Evolutionary conservation across 64 coral and sea anemone genomes (phyloP).

Genomic region (Orbicella faveolata): DNA sequence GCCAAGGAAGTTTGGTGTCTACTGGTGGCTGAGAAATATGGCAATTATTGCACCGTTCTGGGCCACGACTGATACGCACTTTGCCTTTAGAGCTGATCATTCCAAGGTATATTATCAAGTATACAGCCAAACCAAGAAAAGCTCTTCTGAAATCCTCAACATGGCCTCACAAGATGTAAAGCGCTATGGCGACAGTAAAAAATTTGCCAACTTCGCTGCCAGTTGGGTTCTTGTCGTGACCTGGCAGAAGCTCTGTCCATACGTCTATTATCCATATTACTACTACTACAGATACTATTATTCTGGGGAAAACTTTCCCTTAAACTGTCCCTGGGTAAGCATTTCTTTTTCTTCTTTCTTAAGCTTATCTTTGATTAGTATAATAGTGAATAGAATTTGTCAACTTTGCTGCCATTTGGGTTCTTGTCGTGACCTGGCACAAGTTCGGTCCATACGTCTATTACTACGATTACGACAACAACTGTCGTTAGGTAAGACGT

Average conservation of each 20-base stretch:
- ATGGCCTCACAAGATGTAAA: constrained; percentile 26
- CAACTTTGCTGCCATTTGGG: constrained; percentile 36
- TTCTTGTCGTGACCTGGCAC: constrained; percentile 36
- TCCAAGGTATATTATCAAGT: constrained; percentile 29
- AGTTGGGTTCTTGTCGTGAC: constrained; percentile 48
- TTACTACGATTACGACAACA: no score
- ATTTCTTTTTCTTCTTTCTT: not conserved
- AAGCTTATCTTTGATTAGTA: not conserved
- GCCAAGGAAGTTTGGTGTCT: constrained; percentile 38
- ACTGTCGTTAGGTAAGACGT: no score
- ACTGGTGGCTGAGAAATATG: not conserved
- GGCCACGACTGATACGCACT: constrained; percentile 1
- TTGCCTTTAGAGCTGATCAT: not conserved
- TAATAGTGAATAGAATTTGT: not conserved
- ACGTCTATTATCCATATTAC: not conserved
- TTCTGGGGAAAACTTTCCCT: not conserved
- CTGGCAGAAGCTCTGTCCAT: constrained; percentile 35
- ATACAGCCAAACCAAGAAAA: not conserved
- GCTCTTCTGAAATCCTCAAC: not conserved
- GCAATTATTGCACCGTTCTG: constrained; percentile 37
- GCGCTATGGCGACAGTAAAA: not conserved
- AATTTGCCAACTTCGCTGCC: constrained; percentile 29
- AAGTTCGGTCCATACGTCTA: constrained; percentile 7
- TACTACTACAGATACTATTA: not conserved
- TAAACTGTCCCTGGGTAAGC: not conserved